These are phyloP conservation scores for Amphipyra berbera DNA, from an alignment of 2,888 invertebrate species.

Conservation along the genomic window DNA sequence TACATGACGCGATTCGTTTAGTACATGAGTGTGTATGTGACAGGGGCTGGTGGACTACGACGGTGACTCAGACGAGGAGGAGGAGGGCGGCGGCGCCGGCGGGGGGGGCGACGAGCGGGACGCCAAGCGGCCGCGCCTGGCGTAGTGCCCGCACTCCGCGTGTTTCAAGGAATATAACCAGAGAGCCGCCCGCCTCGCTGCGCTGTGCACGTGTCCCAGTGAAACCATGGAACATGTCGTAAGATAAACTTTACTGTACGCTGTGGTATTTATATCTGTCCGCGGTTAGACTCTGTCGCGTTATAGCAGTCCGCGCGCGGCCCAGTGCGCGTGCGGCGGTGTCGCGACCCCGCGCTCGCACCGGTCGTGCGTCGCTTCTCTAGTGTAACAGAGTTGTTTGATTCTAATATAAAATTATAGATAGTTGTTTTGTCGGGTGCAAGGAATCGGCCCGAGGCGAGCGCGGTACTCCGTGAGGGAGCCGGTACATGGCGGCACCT, in stretches of 20 bases:
- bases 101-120: constrained; percentile 84
- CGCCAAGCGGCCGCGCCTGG: constrained; percentile 93
- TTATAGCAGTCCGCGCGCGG: constrained; percentile 4
- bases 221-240: constrained; percentile 60
- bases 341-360: not conserved
- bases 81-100: constrained; percentile 87
- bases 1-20: constrained; percentile 2
- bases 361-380: constrained; percentile 1
- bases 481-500: constrained; percentile 24
- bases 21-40: constrained; percentile 26
- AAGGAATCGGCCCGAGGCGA: constrained; percentile 19
- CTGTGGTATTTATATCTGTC: constrained; percentile 49
- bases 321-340: not conserved
- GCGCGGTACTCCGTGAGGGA: constrained; percentile 11
- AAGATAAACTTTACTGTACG: constrained; percentile 57
- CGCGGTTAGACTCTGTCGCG: constrained; percentile 36
- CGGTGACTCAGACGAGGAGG: constrained; percentile 98
- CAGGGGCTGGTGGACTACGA: constrained; percentile 99
- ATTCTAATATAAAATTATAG: constrained; percentile 13
- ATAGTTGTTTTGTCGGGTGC: constrained; percentile 24
- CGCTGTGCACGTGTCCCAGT: constrained; percentile 73
- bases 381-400: constrained; percentile 32
- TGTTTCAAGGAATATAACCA: constrained; percentile 82
- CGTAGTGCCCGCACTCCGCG: constrained; percentile 88
- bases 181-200: constrained; percentile 69